Evolutionary conservation across 1,140 invertebrate species (phyloP).

Genomic region (Brachionus sp.): DNA sequence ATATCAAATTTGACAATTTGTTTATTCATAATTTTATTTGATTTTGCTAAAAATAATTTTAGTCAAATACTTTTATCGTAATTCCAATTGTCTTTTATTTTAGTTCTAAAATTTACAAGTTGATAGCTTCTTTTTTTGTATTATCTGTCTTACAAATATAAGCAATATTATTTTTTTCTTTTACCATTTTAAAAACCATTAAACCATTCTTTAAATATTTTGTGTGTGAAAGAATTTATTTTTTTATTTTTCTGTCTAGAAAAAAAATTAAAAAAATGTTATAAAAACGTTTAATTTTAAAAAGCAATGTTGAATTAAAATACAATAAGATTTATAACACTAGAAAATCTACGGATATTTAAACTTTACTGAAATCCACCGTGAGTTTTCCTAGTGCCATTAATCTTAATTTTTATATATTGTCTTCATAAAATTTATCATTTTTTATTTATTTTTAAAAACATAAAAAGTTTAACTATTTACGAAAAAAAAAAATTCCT

Average conservation of each 20-base stretch:
- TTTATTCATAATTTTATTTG: too few species aligned
- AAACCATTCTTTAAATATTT: not conserved
- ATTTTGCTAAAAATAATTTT: too few species aligned
- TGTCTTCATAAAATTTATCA: not conserved
- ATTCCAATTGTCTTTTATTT: too few species aligned
- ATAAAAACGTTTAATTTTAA: not conserved
- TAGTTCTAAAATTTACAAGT: not conserved
- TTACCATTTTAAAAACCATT: not conserved
- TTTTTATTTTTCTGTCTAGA: too few species aligned
- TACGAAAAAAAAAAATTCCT: not conserved
- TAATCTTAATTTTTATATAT: not conserved
- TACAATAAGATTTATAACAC: conserved; percentile 35
- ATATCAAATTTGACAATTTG: too few species aligned
- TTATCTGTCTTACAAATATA: not conserved
- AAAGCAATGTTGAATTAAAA: not conserved
- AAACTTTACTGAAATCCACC: not conserved
- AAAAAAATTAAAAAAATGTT: too few species aligned
- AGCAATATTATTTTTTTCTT: too few species aligned
- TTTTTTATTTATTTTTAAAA: not conserved
- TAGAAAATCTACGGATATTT: conserved; percentile 41
- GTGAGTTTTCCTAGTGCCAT: conserved; percentile 45
- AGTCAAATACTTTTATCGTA: too few species aligned
- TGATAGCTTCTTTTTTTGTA: not conserved
- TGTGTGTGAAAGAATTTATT: too few species aligned
- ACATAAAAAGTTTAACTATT: not conserved